Conservation (phyloP, 2,113 vertebrate genomes). For the Micromys minutus region DNA sequence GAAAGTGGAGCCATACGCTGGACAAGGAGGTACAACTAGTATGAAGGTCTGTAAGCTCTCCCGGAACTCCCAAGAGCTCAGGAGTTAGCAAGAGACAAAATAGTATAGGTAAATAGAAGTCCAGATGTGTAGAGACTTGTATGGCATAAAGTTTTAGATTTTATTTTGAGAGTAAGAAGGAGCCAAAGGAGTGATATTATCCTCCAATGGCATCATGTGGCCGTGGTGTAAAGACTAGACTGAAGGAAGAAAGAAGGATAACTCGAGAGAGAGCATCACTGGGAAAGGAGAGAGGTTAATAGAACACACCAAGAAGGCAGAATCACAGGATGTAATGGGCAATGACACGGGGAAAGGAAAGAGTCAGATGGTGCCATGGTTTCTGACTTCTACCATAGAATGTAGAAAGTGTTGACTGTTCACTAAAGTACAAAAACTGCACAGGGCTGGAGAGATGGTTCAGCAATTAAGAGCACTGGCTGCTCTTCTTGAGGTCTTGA, state of each 20-base stretch:
- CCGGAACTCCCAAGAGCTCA: not conserved
- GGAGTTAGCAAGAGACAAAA: not conserved
- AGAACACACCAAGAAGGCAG: not conserved
- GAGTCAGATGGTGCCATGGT: not conserved
- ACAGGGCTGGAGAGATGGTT: too few species aligned
- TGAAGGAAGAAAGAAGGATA: not conserved
- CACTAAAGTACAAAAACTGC: constrained; percentile 22
- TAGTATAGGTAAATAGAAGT: not conserved
- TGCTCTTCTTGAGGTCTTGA: too few species aligned
- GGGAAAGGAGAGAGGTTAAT: not conserved
- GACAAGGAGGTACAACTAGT: not conserved
- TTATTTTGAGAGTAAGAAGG: not conserved
- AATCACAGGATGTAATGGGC: not conserved
- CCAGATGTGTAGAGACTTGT: not conserved
- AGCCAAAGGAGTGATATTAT: not conserved
- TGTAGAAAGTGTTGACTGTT: not conserved
- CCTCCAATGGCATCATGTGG: not conserved
- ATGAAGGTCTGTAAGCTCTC: not conserved
- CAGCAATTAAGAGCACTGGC: too few species aligned
- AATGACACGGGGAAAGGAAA: not conserved
- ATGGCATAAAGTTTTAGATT: not conserved
- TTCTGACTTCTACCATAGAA: not conserved
- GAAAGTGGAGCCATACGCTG: not conserved
- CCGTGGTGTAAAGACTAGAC: not conserved
- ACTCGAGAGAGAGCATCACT: not conserved